Percentiles rank a stretch among this genome's conserved stretches.
Evolutionary conservation across 2,888 invertebrate genomes (phyloP).

Genomic region (Thelaira solivaga): DNA sequence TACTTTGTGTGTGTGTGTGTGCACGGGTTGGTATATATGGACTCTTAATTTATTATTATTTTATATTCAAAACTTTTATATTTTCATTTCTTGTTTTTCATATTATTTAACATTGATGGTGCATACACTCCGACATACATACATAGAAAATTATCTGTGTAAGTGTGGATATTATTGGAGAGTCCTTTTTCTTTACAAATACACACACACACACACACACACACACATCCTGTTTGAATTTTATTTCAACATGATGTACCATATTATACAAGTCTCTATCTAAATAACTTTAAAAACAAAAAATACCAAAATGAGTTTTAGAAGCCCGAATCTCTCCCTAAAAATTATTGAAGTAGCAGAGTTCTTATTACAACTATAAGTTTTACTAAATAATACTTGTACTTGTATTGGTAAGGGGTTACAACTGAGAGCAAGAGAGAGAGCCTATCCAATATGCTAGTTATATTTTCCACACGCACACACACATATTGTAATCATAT

Average conservation of each 20-base stretch:
- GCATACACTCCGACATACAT: neutral
- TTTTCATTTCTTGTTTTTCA: constrained; percentile 37
- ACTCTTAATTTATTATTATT: constrained; percentile 42
- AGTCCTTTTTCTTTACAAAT: constrained; percentile 21
- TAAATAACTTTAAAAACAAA: neutral
- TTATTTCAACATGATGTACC: constrained; percentile 51
- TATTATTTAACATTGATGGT: constrained; percentile 1
- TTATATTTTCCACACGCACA: no score
- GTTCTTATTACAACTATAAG: constrained; percentile 18
- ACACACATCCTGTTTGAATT: constrained; percentile 42
- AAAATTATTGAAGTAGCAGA: constrained; percentile 5
- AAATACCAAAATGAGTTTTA: neutral
- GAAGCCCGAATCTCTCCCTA: neutral
- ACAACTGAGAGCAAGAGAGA: no score
- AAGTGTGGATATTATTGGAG: constrained; percentile 2
- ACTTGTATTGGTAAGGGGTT: constrained; percentile 1
- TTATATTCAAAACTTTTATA: constrained; percentile 40
- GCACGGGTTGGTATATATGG: neutral
- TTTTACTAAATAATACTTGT: constrained; percentile 5
- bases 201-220: neutral
- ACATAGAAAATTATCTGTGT: neutral
- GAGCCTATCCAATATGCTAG: constrained; percentile 15
- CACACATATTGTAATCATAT: constrained; percentile 6
- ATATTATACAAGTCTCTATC: constrained; percentile 35
- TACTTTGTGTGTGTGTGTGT: neutral